These are phyloP conservation scores for Eurosta solidaginis DNA, from an alignment of 1,140 invertebrate species.

Conservation along the genomic window DNA sequence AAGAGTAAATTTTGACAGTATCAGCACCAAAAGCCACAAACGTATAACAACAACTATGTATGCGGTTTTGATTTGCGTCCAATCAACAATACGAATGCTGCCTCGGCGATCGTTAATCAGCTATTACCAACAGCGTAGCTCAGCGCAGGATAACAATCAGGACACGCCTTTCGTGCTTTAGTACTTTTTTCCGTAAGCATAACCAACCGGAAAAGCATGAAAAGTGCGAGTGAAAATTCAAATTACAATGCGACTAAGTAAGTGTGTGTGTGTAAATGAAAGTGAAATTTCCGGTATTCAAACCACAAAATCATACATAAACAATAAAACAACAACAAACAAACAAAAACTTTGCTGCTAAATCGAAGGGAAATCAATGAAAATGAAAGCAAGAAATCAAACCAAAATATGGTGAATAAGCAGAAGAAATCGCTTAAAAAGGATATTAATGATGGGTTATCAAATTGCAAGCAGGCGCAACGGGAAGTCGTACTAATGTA, in stretches of 20 bases:
- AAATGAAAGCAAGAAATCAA: not conserved
- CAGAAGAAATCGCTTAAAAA: not conserved
- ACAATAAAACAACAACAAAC: not conserved
- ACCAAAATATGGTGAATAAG: not conserved
- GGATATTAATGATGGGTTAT: constrained; percentile 20
- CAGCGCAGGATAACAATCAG: not conserved
- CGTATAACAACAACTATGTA: not conserved
- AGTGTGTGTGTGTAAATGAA: not conserved
- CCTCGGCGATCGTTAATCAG: not conserved
- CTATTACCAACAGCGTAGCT: not conserved
- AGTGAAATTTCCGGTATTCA: constrained; percentile 27
- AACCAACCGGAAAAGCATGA: not conserved
- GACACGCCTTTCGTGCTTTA: constrained; percentile 20
- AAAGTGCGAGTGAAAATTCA: constrained; percentile 24
- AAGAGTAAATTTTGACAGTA: not conserved
- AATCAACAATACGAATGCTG: not conserved
- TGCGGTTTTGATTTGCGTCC: constrained; percentile 5
- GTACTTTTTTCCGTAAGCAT: not conserved
- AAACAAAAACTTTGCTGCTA: not conserved
- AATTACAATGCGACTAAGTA: not conserved
- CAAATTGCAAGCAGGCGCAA: constrained; percentile 2
- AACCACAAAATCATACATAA: not conserved
- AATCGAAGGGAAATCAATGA: constrained; percentile 5
- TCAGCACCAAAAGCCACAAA: not conserved
- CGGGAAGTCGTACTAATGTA: not conserved